Evolutionary conservation across 2,888 invertebrate species (phyloP), one percentile per base, ranked within the genome.

Genomic region (Aleiodes alternator): DNA sequence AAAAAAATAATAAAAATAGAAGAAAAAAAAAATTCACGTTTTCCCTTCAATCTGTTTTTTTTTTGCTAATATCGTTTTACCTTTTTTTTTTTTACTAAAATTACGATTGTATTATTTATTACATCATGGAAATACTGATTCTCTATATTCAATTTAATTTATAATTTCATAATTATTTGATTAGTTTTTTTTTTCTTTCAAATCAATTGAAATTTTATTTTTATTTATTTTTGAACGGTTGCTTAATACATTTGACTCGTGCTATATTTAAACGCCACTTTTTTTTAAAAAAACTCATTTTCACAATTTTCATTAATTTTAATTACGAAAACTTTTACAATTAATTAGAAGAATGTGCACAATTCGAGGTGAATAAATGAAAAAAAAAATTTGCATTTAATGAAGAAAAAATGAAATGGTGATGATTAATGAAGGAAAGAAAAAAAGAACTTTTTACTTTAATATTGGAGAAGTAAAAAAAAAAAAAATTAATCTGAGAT

Each of bases 121-220:
- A 85, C 82, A 69, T 73, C 73, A 75, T 81, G 81, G 80, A 84
- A 86, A 86, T 85, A 85, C 86, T 85, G 85, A 84, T 85, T 78
- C 50, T 76, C 76, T 75, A 77, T 80, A 81, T 73, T 70, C 48
- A 71, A 59, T 59, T 59, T 31, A 59, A 50, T 71, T 31, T n/a
- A 43, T 29, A 53, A 55, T 69, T 23, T 34, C 31, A 31, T n/a
- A 14, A 31, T 69, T 23, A 69, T 69, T 34, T 55, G 57, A 73
- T 74, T 73, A 23, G 23, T 57, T 68, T 68, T 61, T 68, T 61
- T 23, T 73, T 55, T 48, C 57, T 50, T 70, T 76, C 70, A 5
- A 69, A 34, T 34, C 5, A 34, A 14, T 31, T 48, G 14, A 34
- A 34, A 34, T 34, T 70, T 43, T n/a, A n/a, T n/a, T 43, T 80